phyloP scores from a whole-genome alignment of 37 sponge, comb jelly and placozoan genomes.

The Halichondria panicea region DNA sequence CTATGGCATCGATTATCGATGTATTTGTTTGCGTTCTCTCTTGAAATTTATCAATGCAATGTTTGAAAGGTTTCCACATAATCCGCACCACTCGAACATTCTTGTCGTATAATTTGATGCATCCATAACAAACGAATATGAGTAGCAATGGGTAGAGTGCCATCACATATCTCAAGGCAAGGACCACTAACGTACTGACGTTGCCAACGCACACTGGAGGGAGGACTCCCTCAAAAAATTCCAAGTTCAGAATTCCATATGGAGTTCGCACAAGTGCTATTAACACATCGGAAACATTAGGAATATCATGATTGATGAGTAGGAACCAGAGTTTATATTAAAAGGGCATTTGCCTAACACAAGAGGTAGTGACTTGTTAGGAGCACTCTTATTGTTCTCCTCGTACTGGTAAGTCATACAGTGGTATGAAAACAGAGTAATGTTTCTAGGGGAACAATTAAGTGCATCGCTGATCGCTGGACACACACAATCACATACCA shows the following conservation, averaged over 20 bases:
- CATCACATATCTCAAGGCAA: constrained; percentile 30
- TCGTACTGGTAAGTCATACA: constrained; percentile 4
- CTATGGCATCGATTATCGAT: constrained; percentile 51
- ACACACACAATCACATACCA: constrained; percentile 19
- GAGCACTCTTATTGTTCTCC: neutral
- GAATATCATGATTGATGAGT: neutral
- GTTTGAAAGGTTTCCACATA: constrained; percentile 38
- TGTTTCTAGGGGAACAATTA: neutral
- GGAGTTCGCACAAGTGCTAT: neutral
- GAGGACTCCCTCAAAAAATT: constrained; percentile 31
- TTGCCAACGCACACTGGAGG: constrained; percentile 30
- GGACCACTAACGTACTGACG: neutral
- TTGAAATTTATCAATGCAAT: constrained; percentile 2
- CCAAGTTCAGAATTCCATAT: constrained; percentile 63
- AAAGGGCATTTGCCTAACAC: constrained; percentile 21
- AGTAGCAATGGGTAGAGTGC: constrained; percentile 52
- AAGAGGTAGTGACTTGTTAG: too few species aligned
- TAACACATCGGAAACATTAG: neutral
- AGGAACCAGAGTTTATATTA: constrained; percentile 15
- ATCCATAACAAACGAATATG: constrained; percentile 9
- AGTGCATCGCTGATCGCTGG: neutral
- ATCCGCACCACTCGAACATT: neutral
- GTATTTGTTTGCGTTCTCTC: constrained; percentile 6
- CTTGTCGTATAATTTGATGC: constrained; percentile 28
- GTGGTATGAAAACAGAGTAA: neutral